Conservation (phyloP, 2,888 invertebrate genomes). For the Platycnemis pennipes region DNA sequence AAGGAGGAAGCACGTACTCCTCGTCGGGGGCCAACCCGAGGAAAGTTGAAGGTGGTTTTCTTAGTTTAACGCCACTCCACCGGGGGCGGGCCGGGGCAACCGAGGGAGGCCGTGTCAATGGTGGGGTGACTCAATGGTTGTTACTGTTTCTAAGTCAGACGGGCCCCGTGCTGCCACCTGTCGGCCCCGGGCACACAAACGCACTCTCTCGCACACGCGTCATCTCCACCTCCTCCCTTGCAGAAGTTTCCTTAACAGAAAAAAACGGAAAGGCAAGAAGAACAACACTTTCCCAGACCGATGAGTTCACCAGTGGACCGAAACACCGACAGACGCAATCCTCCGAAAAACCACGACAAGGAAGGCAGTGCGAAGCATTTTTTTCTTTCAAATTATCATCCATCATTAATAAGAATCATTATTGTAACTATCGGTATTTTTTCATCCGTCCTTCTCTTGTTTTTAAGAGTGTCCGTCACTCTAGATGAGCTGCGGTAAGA, state of each 20-base stretch:
- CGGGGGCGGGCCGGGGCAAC: not conserved
- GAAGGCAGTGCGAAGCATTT: conserved; percentile 55
- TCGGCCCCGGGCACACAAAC: not conserved
- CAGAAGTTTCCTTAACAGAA: not conserved
- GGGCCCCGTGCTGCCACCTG: not conserved
- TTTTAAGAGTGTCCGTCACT: not conserved
- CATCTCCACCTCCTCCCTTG: not conserved
- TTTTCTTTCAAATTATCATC: not conserved
- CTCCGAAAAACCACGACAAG: not conserved
- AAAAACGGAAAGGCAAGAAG: not conserved
- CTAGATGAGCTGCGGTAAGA: not conserved
- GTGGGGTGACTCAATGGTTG: not conserved
- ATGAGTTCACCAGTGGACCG: not conserved
- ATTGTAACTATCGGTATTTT: not conserved
- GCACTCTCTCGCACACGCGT: not conserved
- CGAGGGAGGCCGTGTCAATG: too few relatives aligned
- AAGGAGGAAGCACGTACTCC: conserved; percentile 56
- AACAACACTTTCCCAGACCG: not conserved
- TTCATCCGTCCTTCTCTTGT: not conserved
- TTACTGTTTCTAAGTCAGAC: not conserved
- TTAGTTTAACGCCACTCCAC: not conserved
- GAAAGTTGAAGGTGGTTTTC: not conserved
- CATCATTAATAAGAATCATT: not conserved
- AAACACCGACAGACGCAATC: not conserved
- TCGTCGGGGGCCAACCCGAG: not conserved